Percentiles rank a stretch among this genome's conserved stretches.
phyloP scores from a whole-genome alignment of 2,797 vertebrate species.

The Thamnophis elegans region DNA sequence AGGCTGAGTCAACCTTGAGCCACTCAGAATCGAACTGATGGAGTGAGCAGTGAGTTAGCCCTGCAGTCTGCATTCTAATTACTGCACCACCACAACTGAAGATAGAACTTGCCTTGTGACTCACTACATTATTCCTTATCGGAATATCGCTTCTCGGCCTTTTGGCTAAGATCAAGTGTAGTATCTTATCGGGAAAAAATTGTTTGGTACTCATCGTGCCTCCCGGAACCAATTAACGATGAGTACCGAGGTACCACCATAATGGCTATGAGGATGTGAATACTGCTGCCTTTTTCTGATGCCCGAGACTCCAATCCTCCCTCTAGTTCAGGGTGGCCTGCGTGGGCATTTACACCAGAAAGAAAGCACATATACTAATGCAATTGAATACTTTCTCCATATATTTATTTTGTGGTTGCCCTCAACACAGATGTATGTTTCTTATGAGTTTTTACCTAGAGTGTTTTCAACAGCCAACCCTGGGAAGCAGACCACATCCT shows the following conservation, averaged over 20 bases:
- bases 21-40: no score
- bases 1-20: no score
- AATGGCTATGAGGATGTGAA: background rate
- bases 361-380: background rate
- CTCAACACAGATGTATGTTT: background rate
- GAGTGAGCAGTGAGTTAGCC: no score
- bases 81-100: background rate
- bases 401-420: background rate
- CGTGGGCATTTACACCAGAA: background rate
- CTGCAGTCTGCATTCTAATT: no score
- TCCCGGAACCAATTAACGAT: background rate
- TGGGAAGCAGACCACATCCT: rapidly evolving
- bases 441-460: conserved; percentile 35
- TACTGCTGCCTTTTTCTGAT: background rate
- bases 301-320: background rate
- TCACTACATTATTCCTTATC: background rate
- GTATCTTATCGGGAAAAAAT: background rate
- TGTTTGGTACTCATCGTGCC: background rate
- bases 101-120: background rate
- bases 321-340: background rate
- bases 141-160: background rate
- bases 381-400: background rate
- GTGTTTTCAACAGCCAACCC: background rate
- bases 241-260: background rate
- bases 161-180: no score